Base-by-base conservation (phyloP, 2,888 invertebrate species). In the Thymelicus acteon region DNA sequence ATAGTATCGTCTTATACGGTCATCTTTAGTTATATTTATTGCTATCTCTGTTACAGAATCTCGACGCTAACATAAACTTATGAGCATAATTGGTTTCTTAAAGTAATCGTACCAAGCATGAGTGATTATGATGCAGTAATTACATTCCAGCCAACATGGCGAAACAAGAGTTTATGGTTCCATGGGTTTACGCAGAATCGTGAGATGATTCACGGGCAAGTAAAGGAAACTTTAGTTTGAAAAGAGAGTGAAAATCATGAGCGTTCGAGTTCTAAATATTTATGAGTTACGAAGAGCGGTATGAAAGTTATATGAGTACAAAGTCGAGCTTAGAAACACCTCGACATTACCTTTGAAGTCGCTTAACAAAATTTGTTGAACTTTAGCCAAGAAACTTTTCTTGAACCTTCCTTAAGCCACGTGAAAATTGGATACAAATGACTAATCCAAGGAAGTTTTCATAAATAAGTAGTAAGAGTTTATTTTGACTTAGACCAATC, bases 341-440 rank as follows among this genome's bases (percentile, higher is more conserved):
- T 52, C 19, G 19, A 19, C 52, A 52, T 52, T 8, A 52, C 52
- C 52, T 52, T 52, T 52, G 52, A 19, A 52, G 52, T 19, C 52
- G 52, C 8, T 52, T 52, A 52, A 52, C 19, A 19, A 52, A 52
- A 19, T 52, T 52, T 60, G 44, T 48, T 61, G 61, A 48, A 48
- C 24, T 19, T 52, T 19, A 52, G 52, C 52, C 52, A 13, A 19
- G n/a, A 52, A 52, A 44, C 7, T 19, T 19, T 52, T 19, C 52
- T 6, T 52, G 19, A 19, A 52, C 15, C 52, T 15, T 52, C 52
- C 6, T 7, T 52, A 52, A 52, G 6, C 7, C 52, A 19, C 19
- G 7, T 19, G 52, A 19, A 52, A 52, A 52, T 52, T 52, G 19
- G 52, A 8, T 52, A 19, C 15, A 52, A 15, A 19, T 52, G 7